Evolutionary conservation across 2,888 invertebrate genomes (phyloP).

Genomic region (Syritta pipiens): DNA sequence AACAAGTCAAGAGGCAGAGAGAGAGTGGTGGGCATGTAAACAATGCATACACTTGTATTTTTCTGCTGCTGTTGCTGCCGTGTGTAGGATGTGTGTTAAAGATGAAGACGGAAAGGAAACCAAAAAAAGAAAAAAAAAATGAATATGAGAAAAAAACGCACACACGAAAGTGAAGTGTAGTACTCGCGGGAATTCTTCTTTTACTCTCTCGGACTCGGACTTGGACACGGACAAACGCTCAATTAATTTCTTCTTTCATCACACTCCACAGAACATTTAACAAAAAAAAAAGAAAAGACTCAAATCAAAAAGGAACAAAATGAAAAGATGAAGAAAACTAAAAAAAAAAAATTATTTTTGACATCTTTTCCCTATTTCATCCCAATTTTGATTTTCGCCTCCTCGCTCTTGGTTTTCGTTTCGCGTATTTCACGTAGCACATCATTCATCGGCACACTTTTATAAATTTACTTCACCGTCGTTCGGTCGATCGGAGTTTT

Average conservation of each 20-base stretch:
- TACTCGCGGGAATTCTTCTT: constrained; percentile 23
- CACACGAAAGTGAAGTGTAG: constrained; percentile 54
- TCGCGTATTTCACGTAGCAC: constrained; percentile 21
- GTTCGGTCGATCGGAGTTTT: background rate
- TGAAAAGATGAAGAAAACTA: background rate
- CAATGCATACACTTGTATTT: constrained; percentile 70
- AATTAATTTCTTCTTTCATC: constrained; percentile 59
- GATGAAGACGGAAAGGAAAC: constrained; percentile 1
- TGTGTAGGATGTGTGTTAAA: constrained; percentile 18
- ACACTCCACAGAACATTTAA: constrained; percentile 20
- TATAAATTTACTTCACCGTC: constrained; percentile 21
- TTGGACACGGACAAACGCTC: constrained; percentile 52
- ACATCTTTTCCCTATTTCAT: constrained; percentile 27
- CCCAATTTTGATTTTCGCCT: constrained; percentile 13
- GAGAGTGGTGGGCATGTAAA: constrained; percentile 56
- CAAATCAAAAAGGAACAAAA: background rate
- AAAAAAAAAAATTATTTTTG: constrained; percentile 16
- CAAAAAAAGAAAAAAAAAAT: constrained; percentile 2
- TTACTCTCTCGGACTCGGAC: constrained; percentile 1
- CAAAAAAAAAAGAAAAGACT: background rate
- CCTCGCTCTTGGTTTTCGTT: constrained; percentile 6
- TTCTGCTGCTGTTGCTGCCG: background rate
- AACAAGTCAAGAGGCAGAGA: constrained; percentile 51
- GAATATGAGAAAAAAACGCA: constrained; percentile 45
- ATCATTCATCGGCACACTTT: constrained; percentile 51